These are phyloP conservation scores for Heliconius congener DNA, from an alignment of 1,140 invertebrate species.

Conservation along the genomic window DNA sequence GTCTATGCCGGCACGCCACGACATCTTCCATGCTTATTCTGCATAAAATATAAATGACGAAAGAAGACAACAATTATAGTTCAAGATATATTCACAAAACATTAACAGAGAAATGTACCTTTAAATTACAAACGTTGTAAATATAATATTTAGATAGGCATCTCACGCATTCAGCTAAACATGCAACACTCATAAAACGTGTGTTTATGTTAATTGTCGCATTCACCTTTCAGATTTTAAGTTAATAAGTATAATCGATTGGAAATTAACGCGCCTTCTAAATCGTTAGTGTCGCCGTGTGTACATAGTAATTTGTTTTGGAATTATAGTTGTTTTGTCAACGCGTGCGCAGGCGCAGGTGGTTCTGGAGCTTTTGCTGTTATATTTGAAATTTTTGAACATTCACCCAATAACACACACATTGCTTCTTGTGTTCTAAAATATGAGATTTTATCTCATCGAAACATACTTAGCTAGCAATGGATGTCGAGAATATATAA, in stretches of 20 bases:
- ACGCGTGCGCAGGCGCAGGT: constrained; percentile 42
- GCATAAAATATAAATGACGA: no score
- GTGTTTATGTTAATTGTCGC: constrained; percentile 35
- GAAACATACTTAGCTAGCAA: not conserved
- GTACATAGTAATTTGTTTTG: constrained; percentile 40
- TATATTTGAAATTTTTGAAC: not conserved
- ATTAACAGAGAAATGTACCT: not conserved
- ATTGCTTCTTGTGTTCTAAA: not conserved
- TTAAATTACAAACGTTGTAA: constrained; percentile 3
- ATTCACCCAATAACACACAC: not conserved
- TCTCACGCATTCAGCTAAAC: constrained; percentile 26
- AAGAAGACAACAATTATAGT: not conserved
- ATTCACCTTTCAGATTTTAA: constrained; percentile 35
- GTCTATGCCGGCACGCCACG: no score
- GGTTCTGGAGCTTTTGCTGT: constrained; percentile 18
- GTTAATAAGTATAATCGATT: constrained; percentile 44
- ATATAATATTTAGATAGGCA: constrained; percentile 19
- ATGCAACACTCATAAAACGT: constrained; percentile 30
- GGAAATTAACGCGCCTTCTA: constrained; percentile 37
- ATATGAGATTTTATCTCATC: not conserved
- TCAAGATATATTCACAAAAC: not conserved
- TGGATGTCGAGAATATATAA: not conserved
- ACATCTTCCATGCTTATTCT: no score
- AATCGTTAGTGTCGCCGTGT: constrained; percentile 32
- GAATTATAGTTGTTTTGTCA: constrained; percentile 47